These are phyloP conservation scores for Wiebesia pumilae DNA, from an alignment of 1,140 invertebrate species.

Conservation along the genomic window DNA sequence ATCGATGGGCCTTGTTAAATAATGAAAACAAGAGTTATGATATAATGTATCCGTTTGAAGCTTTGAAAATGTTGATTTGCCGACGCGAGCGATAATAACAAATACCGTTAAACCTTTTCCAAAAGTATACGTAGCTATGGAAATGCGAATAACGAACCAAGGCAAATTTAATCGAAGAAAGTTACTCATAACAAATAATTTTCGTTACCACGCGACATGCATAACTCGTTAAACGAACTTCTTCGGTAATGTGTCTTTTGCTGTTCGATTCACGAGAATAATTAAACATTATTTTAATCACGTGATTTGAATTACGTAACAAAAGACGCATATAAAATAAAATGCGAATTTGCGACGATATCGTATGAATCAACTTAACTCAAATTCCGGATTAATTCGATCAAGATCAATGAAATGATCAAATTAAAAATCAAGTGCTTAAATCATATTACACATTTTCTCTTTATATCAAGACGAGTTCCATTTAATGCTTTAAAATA, in stretches of 20 bases:
- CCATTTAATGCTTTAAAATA: not conserved
- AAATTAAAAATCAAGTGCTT: not conserved
- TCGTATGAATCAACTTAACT: not conserved
- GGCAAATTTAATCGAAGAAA: too few relatives aligned
- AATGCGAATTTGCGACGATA: not conserved
- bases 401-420: not conserved
- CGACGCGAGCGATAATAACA: not conserved
- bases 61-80: not conserved
- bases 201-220: too few relatives aligned
- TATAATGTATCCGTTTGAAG: not conserved
- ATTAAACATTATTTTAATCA: too few relatives aligned
- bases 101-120: not conserved
- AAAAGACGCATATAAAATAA: not conserved
- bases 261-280: too few relatives aligned
- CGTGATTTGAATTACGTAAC: too few relatives aligned
- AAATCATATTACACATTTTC: not conserved
- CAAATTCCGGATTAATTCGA: not conserved
- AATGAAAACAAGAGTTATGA: not conserved
- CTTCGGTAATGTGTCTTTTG: too few relatives aligned
- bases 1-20: not conserved
- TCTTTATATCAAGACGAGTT: not conserved
- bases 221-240: too few relatives aligned
- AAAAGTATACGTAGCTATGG: not conserved
- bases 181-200: too few relatives aligned
- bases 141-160: not conserved